phyloP scores from a whole-genome alignment of 2,888 invertebrate species.

The Mythimna albipuncta region DNA sequence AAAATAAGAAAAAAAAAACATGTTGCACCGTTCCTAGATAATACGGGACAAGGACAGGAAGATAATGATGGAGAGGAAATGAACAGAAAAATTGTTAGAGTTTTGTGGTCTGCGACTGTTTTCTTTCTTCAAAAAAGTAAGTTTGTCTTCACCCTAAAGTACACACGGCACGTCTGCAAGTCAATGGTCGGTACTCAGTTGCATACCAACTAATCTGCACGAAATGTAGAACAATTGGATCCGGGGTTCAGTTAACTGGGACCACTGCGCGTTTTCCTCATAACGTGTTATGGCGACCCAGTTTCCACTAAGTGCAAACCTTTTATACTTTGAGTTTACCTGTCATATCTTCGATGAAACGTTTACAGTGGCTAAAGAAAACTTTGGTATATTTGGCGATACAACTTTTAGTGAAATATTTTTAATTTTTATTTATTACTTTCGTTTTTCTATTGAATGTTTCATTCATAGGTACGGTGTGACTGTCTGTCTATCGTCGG shows the following conservation, averaged over 20 bases:
- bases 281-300: constrained; percentile 38
- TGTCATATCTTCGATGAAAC: constrained; percentile 34
- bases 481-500: too few species aligned
- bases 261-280: constrained; percentile 59
- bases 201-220: constrained; percentile 74
- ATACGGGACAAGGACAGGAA: too few species aligned
- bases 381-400: constrained; percentile 14
- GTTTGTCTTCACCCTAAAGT: constrained; percentile 34
- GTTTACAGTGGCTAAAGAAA: constrained; percentile 9
- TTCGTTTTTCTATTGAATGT: neutral
- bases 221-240: constrained; percentile 69
- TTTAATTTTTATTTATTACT: neutral
- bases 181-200: constrained; percentile 63
- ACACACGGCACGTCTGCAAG: constrained; percentile 66
- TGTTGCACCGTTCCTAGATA: too few species aligned
- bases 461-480: neutral
- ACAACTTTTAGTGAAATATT: neutral
- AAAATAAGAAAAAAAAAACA: too few species aligned
- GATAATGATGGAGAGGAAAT: too few species aligned
- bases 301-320: constrained; percentile 51
- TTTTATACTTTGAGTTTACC: constrained; percentile 43
- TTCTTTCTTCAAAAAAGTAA: neutral
- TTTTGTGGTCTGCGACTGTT: constrained; percentile 15
- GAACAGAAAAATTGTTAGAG: too few species aligned
- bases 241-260: constrained; percentile 46